Conservation (phyloP, 2,797 vertebrate species). For the Diplodus puntazzo region DNA sequence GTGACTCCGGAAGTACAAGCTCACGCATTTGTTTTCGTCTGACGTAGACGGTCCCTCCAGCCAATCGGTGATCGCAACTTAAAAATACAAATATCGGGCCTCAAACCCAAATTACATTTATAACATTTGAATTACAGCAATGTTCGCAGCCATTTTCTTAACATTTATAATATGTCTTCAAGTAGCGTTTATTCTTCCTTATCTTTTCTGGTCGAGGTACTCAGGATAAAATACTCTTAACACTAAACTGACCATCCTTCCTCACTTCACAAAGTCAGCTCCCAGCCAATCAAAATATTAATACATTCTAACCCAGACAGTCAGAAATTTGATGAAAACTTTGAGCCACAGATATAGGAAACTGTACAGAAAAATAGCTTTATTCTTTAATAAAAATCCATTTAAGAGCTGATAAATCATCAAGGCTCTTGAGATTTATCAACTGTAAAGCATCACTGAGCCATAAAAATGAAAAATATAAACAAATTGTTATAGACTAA, state of each 20-base stretch:
- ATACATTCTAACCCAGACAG: not conserved
- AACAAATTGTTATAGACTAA: not conserved
- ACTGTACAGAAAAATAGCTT: conserved; percentile 4
- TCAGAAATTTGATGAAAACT: not conserved
- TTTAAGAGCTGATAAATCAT: not conserved
- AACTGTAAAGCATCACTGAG: not conserved
- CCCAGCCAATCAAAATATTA: not conserved
- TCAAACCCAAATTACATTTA: no score
- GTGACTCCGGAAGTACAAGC: conserved; percentile 57
- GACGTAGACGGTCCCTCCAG: conserved; percentile 27
- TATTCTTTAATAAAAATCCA: conserved; percentile 25
- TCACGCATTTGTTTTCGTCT: conserved; percentile 6
- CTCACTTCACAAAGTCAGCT: not conserved
- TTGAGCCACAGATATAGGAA: not conserved
- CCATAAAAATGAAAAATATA: not conserved
- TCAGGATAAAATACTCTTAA: not conserved
- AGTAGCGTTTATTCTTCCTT: not conserved
- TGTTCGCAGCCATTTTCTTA: not conserved
- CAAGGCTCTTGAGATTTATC: not conserved
- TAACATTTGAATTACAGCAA: not conserved
- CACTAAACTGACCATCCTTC: no score
- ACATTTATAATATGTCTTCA: not conserved
- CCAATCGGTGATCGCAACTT: conserved; percentile 46
- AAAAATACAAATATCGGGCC: not conserved
- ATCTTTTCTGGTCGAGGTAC: not conserved